Evolutionary conservation across 2,113 vertebrate species (phyloP).

Genomic region (Gasterosteus nipponicus): DNA sequence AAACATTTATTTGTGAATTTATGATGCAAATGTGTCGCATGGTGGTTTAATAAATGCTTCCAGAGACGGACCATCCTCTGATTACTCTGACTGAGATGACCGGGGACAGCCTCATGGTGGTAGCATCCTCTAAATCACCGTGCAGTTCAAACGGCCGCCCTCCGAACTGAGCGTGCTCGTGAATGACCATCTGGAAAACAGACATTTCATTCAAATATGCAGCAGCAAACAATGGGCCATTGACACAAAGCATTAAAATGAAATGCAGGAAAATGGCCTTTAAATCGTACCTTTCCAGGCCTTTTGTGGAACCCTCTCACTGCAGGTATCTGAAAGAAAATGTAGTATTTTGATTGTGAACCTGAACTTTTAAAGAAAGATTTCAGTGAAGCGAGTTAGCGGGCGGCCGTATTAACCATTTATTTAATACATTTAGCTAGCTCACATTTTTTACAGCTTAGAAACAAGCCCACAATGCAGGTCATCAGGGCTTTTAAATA

Average conservation of each 20-base stretch:
- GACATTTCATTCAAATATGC: neutral
- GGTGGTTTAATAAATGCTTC: neutral
- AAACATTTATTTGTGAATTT: too few relatives aligned
- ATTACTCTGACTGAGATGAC: conserved; percentile 87
- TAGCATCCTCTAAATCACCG: conserved; percentile 86
- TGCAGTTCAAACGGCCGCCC: conserved; percentile 84
- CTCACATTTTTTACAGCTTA: neutral
- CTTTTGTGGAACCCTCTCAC: conserved; percentile 85
- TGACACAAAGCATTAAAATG: neutral
- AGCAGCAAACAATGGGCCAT: neutral
- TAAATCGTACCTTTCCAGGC: conserved; percentile 89
- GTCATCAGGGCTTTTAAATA: neutral
- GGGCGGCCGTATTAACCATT: too few relatives aligned
- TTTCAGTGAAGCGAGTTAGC: neutral
- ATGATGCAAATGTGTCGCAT: neutral
- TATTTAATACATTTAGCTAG: neutral
- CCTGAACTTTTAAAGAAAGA: conserved; percentile 6
- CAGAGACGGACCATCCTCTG: conserved; percentile 89
- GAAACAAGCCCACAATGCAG: neutral
- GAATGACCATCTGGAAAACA: conserved; percentile 85
- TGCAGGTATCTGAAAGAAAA: conserved; percentile 59
- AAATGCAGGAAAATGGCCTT: neutral
- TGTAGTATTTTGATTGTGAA: neutral
- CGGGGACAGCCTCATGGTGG: conserved; percentile 85
- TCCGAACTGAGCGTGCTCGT: conserved; percentile 77